Percentiles rank a stretch among this genome's conserved stretches.
Evolutionary conservation across 2,113 vertebrate species (phyloP).

Genomic region (Paratilapia polleni): DNA sequence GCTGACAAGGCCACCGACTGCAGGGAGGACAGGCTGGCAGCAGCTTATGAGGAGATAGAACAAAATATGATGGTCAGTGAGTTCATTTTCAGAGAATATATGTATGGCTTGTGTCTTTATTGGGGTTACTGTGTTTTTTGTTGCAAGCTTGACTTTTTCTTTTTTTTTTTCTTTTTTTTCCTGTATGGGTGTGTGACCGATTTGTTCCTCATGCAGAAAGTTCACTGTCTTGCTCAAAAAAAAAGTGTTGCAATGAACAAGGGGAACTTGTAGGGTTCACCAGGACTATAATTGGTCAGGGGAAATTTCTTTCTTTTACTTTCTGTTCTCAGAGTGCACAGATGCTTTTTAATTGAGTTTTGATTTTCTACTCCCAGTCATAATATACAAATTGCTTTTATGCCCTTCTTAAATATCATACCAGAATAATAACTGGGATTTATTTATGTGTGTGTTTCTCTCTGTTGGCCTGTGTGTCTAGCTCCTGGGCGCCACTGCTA

Average conservation of each 20-base stretch:
- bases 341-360: neutral
- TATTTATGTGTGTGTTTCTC: neutral
- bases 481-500: conserved; percentile 93
- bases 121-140: neutral
- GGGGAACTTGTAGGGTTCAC: conserved; percentile 2
- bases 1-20: conserved; percentile 81
- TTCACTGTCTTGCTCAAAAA: neutral
- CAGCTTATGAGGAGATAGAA: conserved; percentile 91
- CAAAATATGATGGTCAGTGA: conserved; percentile 88
- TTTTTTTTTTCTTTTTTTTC: no score
- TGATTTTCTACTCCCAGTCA: neutral
- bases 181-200: fast-evolving
- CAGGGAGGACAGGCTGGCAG: conserved; percentile 87
- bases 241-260: neutral
- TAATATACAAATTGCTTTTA: neutral
- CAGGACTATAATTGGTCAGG: neutral
- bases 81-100: neutral
- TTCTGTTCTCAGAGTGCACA: neutral
- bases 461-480: conserved; percentile 32
- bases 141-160: neutral
- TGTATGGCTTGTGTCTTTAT: conserved; percentile 29
- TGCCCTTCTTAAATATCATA: neutral
- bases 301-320: neutral
- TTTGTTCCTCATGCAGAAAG: neutral
- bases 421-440: neutral